Evolutionary conservation across 2,113 vertebrate genomes (phyloP), one percentile per base, ranked within the genome.

Genomic region (Megaceryle torquata): DNA sequence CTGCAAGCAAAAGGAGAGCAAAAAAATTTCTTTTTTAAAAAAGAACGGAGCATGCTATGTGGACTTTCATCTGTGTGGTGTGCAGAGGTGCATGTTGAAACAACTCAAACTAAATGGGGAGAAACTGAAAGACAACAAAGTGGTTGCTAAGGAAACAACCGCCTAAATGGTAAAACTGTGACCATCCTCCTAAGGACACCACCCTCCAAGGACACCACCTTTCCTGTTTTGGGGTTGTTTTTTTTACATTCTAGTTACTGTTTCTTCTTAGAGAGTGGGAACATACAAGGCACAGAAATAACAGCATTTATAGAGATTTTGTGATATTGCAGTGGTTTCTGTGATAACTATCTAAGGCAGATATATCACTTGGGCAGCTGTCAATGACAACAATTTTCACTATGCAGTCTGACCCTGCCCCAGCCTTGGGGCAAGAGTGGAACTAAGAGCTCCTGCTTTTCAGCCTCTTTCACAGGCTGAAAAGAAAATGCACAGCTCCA

Each of bases 161-260:
- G 31, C 83, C 72, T 91, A 88, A 97, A 97, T 93, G 84, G 76
- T 82, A 91, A 91, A 96, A 90, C 64, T 65, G 63, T 67, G 79
- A 84, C 78, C 46, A 51, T 91, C 86, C 6, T 71, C 86, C 75
- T 79, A 84, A 80, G 57, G 92, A 26, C 97, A 85, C 93, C 97
- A 77, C 97, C 6, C 75, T 88, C 75, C 79, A 84, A 80, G 57
- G 92, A 26, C 97, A 85, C 93, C 97, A 81, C 97, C 97, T 98
- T 98, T 98, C 98, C 98, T 98, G 98, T 98, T 98, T 97, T 64
- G 29, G 28, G 15, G 57, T 77, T 43, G 25, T 29, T 39, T 37
- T 48, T 85, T 70, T 65, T 22, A 68, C 18, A 5, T 81, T 90
- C 17, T 71, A 44, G 77, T 71, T 15, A 37, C 56, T n/a, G 6